A percentile compares a stretch with the other conserved stretches of the same genome.
These are phyloP conservation scores for Agrotis segetum DNA, from an alignment of 2,888 invertebrate genomes.

Conservation along the genomic window DNA sequence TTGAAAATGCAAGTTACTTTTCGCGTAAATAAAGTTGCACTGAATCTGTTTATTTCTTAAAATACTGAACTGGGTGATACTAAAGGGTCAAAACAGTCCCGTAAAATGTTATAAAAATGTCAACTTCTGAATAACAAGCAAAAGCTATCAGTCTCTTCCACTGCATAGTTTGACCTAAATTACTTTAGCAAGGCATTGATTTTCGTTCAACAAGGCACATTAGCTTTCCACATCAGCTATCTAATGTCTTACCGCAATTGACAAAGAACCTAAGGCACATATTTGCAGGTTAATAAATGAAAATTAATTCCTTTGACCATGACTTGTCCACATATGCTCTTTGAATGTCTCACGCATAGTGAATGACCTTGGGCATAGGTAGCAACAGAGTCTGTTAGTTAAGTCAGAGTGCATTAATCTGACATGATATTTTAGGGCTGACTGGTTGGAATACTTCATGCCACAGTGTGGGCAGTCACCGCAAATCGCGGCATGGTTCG, in stretches of 20 bases:
- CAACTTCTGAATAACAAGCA: slow-evolving; percentile 54
- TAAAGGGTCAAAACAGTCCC: slow-evolving; percentile 36
- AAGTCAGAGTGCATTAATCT: slow-evolving; percentile 93
- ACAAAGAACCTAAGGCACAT: slow-evolving; percentile 82
- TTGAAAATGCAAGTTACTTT: slow-evolving; percentile 28
- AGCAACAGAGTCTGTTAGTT: slow-evolving; percentile 93
- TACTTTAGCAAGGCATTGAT: slow-evolving; percentile 53
- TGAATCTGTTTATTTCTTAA: slow-evolving; percentile 16
- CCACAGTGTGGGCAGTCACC: slow-evolving; percentile 93
- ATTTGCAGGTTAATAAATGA: slow-evolving; percentile 56
- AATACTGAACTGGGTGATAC: slow-evolving; percentile 45
- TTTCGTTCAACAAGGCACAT: slow-evolving; percentile 63
- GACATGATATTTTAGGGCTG: slow-evolving; percentile 93
- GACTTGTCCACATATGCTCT: slow-evolving; percentile 93
- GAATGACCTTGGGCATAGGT: slow-evolving; percentile 93
- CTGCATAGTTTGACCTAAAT: slow-evolving; percentile 49
- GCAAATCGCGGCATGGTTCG: slow-evolving; percentile 90
- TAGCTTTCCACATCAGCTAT: slow-evolving; percentile 48
- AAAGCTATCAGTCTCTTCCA: slow-evolving; percentile 66
- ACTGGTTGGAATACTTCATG: slow-evolving; percentile 93
- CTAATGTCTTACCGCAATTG: slow-evolving; percentile 64
- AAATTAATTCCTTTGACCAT: slow-evolving; percentile 91
- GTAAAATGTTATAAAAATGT: slow-evolving; percentile 47
- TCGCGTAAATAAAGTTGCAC: slow-evolving; percentile 10
- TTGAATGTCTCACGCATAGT: slow-evolving; percentile 93